phyloP scores from a whole-genome alignment of 2,113 vertebrate genomes.

The Ochotona princeps region DNA sequence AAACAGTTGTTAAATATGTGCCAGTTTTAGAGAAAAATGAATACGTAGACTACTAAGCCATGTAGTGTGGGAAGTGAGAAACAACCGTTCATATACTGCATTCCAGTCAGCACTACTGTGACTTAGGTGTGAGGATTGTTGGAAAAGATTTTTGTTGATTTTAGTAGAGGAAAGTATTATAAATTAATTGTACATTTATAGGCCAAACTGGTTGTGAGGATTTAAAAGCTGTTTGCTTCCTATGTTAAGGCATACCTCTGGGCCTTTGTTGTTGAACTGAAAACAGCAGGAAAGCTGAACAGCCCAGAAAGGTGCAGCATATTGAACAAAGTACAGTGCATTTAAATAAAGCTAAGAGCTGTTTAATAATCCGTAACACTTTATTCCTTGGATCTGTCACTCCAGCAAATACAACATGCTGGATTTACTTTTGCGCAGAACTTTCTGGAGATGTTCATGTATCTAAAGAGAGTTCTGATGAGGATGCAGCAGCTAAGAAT shows the following conservation, averaged over 20 bases:
- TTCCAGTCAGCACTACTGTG: not conserved
- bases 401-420: conserved; percentile 4
- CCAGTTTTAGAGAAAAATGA: conserved; percentile 42
- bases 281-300: not conserved
- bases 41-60: not conserved
- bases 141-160: not conserved
- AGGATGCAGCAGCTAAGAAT: not conserved
- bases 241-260: conserved; percentile 20
- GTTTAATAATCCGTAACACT: not conserved
- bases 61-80: not conserved
- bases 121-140: not conserved
- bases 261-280: not conserved
- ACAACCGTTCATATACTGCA: not conserved
- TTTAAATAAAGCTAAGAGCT: conserved; percentile 39
- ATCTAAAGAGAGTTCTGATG: not conserved
- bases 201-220: not conserved
- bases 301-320: not conserved
- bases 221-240: conserved; percentile 44
- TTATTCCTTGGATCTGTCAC: not conserved
- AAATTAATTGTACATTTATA: not conserved
- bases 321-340: not conserved
- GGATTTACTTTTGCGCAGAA: conserved; percentile 35
- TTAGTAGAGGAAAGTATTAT: not conserved
- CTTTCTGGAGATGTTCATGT: not conserved
- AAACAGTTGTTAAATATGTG: not conserved